A percentile compares a stretch with the other conserved stretches of the same genome.
Evolutionary conservation across 2,113 vertebrate species (phyloP).

Genomic region (Fukomys damarensis): DNA sequence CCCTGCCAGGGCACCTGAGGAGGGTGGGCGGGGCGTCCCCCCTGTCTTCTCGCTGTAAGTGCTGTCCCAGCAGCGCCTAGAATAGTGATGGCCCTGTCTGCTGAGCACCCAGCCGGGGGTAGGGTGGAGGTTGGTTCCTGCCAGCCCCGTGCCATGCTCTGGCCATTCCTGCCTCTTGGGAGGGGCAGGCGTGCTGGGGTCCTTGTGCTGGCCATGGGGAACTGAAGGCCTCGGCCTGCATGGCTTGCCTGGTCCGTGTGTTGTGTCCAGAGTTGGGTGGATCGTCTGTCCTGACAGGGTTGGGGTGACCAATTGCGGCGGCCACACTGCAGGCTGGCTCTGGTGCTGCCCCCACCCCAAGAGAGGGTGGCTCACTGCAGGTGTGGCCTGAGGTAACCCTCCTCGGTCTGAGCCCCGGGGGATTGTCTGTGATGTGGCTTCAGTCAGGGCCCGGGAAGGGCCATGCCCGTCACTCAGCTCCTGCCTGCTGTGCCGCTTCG

Average conservation of each 20-base stretch:
- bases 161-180: not conserved
- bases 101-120: rapidly evolving
- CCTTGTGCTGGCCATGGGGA: not conserved
- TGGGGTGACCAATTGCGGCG: not conserved
- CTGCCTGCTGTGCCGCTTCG: not conserved
- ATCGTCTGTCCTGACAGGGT: not conserved
- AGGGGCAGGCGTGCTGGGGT: not conserved
- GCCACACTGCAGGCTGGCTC: not conserved
- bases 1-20: not conserved
- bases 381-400: not conserved
- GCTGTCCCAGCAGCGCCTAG: not conserved
- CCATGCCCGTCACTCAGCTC: not conserved
- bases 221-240: not conserved
- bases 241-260: no score
- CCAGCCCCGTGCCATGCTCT: rapidly evolving
- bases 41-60: rapidly evolving
- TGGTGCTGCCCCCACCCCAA: no score
- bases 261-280: not conserved
- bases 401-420: not conserved
- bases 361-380: not conserved
- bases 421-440: not conserved
- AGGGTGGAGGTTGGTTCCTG: not conserved
- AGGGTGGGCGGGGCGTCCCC: no score
- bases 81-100: no score
- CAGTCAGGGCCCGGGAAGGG: not conserved